Evolutionary conservation across 2,113 vertebrate species (phyloP), one percentile per base, ranked within the genome.

Genomic region (Lepidothrix coronata): DNA sequence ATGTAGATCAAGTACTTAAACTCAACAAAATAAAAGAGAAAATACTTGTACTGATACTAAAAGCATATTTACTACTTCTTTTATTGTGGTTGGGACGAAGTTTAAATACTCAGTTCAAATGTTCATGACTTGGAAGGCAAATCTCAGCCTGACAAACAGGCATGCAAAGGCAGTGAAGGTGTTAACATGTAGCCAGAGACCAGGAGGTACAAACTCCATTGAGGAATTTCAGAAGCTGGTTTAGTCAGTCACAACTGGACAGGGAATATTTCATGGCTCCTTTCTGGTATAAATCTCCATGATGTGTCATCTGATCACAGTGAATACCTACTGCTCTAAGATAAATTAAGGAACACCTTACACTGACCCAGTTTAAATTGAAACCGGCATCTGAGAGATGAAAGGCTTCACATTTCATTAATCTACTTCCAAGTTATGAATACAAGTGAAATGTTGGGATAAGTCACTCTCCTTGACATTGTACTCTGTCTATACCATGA

Each of bases 341-440:
- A 66, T 31, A 85, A 80, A 78, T 75, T 46, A 30, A 85, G 58
- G 58, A 21, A 62, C 1, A 8, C 44, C 71, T 73, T 35, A 76
- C 5, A 16, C 16, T 63, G 66, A 75, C 71, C 57, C 49, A 73
- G 49, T 85, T 91, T 43, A 88, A 93, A 93, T 54, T 85, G 66
- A 85, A 79, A 83, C 18, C 7, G 17, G 68, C 51, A 37, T 35
- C 78, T 81, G 41, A 52, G 58, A 91, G 41, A 89, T 62, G 8
- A 91, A 94, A 88, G 48, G 57, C 20, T 85, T 61, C 52, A 57
- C 15, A n/a, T 88, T 73, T 70, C 74, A 76, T 94, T 93, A 62
- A 85, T 82, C 71, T 82, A 17, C 33, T 75, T 91, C 30, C 75
- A 88, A 85, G 33, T 31, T 91, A 76, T 22, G 39, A 63, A 43